A percentile compares a stretch with the other conserved stretches of the same genome.
Conservation (phyloP, 2,888 invertebrate species). For the Hetaerina titia region DNA sequence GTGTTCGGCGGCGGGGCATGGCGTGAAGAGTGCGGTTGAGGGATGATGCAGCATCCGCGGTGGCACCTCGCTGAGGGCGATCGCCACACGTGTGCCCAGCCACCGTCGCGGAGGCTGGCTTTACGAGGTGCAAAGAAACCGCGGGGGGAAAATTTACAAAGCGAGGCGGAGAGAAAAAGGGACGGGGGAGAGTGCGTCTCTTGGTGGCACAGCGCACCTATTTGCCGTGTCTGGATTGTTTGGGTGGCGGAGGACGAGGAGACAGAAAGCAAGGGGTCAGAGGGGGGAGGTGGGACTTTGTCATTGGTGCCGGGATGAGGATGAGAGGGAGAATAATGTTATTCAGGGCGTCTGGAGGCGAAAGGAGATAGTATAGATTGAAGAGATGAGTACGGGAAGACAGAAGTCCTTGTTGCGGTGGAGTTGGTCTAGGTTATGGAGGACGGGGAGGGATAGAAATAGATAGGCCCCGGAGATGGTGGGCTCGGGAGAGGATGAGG, state of each 20-base stretch:
- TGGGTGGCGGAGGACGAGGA: too few relatives aligned
- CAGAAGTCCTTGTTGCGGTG: slow-evolving; percentile 45
- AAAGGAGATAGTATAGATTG: not conserved
- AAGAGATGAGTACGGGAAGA: slow-evolving; percentile 16
- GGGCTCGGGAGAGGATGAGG: not conserved
- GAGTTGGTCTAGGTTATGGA: not conserved
- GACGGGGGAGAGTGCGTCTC: not conserved
- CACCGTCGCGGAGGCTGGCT: slow-evolving; percentile 14
- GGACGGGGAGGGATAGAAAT: not conserved
- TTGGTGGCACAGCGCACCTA: not conserved
- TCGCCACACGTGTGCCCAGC: slow-evolving; percentile 35
- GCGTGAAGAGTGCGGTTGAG: not conserved
- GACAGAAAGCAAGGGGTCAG: not conserved
- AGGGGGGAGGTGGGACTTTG: not conserved
- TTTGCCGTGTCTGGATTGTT: not conserved
- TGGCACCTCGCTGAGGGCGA: slow-evolving; percentile 34
- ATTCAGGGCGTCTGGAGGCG: not conserved
- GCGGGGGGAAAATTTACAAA: not conserved
- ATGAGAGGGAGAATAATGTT: not conserved
- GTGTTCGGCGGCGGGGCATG: not conserved
- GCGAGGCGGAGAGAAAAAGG: not conserved
- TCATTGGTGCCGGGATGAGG: not conserved
- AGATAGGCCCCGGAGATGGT: not conserved
- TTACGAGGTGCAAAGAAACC: slow-evolving; percentile 58
- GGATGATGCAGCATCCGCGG: slow-evolving; percentile 39